Conservation (phyloP, 1,140 invertebrate species). For the Ceratina calcarata region DNA sequence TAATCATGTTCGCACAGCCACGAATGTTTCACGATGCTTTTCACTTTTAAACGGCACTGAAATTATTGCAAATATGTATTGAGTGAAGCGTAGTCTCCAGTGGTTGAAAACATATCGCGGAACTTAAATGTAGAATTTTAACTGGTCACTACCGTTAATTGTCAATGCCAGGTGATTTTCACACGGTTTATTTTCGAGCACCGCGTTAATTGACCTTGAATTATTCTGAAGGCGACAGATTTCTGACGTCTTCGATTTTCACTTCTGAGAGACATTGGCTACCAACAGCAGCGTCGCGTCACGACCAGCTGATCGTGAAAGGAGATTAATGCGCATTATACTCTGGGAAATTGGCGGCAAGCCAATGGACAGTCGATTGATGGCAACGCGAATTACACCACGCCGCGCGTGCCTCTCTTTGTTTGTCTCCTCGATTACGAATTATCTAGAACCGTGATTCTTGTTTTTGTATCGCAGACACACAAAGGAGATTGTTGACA, state of each 20-base stretch:
- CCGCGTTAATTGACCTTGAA: slow-evolving; percentile 60
- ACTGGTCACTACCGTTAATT: neutral
- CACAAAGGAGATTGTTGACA: neutral
- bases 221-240: slow-evolving; percentile 16
- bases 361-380: slow-evolving; percentile 56
- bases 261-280: slow-evolving; percentile 54
- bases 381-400: slow-evolving; percentile 13
- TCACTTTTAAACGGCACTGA: neutral
- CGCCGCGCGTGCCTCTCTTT: neutral
- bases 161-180: neutral
- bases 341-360: slow-evolving; percentile 30
- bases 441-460: neutral
- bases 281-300: neutral
- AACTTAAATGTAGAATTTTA: neutral
- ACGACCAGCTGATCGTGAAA: slow-evolving; percentile 38
- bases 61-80: no score
- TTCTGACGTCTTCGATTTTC: slow-evolving; percentile 47
- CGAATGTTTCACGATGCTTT: neutral
- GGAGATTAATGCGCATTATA: slow-evolving; percentile 49
- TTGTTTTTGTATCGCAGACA: slow-evolving; percentile 15
- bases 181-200: slow-evolving; percentile 43
- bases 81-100: neutral
- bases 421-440: neutral
- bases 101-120: neutral
- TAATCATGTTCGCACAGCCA: neutral